Base-by-base conservation (phyloP, 2,797 vertebrate genomes). In the Cephalopachus bancanus region DNA sequence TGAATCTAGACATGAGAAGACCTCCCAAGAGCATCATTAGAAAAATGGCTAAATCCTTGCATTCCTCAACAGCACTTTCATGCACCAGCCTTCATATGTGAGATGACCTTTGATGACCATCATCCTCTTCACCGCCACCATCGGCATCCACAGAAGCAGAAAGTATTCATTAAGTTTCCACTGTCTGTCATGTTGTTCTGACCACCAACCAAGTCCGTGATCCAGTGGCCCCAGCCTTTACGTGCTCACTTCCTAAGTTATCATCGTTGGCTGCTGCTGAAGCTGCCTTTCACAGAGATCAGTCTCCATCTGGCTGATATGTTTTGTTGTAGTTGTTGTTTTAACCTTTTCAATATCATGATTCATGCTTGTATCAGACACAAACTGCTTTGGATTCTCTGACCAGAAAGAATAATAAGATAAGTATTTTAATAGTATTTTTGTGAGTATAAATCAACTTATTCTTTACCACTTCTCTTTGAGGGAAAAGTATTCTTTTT, bases 21-120 rank as follows among this genome's bases (percentile, higher is more conserved):
- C 81, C 86, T 92, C 96, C 92, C 72, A 60, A 78, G 33, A 83
- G 26, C 17, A 37, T 84, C 64, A 19, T 53, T 57, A 84, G 51
- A 33, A 91, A 75, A 95, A 33, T 28, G 30, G 62, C 19, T 26
- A 24, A 80, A 59, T 75, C 81, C 91, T 87, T 53, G 10, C 22
- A 28, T 71, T 30, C 62, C 67, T 69, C 79, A 60, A 16, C 44
- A 85, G 22, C 69, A 10, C 19, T 49, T 76, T 33, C 10, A 4
- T 10, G 14, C 5, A 3, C 17, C 5, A 26, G 8, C 24, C 10
- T 72, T 69, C 53, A 6, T 7, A 10, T 26, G 22, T 30, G 16
- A 62, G 51, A 60, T 55, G 81, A 79, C 75, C 55, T 65, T n/a
- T 17, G 55, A 62, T 11, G 49, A 37, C 16, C 9, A 33, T 53